Base-by-base conservation (phyloP, 2,113 vertebrate species). In the Saccopteryx bilineata region DNA sequence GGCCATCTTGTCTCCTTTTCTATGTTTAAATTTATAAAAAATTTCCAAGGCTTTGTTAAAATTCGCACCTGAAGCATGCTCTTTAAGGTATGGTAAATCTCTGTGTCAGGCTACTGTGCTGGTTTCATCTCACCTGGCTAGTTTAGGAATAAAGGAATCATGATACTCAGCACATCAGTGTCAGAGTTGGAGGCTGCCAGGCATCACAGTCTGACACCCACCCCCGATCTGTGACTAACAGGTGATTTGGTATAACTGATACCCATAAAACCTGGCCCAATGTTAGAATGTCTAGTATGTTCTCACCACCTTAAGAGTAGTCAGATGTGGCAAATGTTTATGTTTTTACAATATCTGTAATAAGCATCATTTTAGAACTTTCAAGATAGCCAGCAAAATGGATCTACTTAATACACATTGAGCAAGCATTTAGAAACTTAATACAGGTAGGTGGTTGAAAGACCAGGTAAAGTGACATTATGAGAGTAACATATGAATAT, bases 321-420 rank as follows among this genome's bases (percentile, higher is more conserved):
- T 87, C 76, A 52, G 31, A 74, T 33, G 15, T 54, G 19, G 46
- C 15, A n/a, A 85, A n/a, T 71, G 13, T 85, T 78, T 65, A 18
- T 79, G 21, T 86, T 72, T 86, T 95, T 91, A 56, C 9, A 58
- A 7, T 91, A 81, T 56, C n/a, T 74, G 58, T 12, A 86, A 65
- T 33, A 15, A 95, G 15, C 48, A 33, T 80, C 15, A 80, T 95
- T 91, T 95, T 33, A 66, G n/a, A 91, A 56, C 66, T 72, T 48
- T 12, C 48, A 86, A 56, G 46, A 80, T 72, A 91, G 26, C 65
- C n/a, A 65, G 66, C 50, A 80, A 91, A 80, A 85, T 7, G 24
- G 74, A 80, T 50, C 46, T 86, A 74, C 46, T 86, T 91, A 56
- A 28, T 50, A 72, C 9, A 72, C 46, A 9, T 65, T 33, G 56